Conservation (phyloP, 2,888 invertebrate species). For the Heliconius aoede region DNA sequence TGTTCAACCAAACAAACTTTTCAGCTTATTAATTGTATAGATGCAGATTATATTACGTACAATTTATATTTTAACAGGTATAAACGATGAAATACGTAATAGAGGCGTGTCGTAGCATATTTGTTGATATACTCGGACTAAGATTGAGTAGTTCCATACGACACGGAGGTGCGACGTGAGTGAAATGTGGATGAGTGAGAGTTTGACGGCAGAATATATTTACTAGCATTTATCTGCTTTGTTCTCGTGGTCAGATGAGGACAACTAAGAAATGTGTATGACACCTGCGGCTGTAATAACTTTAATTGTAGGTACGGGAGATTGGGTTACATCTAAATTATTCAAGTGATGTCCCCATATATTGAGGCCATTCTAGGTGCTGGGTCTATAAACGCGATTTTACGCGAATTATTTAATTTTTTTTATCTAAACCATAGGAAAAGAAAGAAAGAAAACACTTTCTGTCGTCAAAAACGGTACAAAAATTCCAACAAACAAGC, state of each 20-base stretch:
- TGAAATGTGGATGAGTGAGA: slow-evolving; percentile 4
- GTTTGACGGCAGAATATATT: slow-evolving; percentile 1
- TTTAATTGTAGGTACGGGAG: too few species aligned
- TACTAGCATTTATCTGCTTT: background rate
- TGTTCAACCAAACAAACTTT: too few species aligned
- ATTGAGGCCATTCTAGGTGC: too few species aligned
- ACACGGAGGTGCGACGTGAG: slow-evolving; percentile 19
- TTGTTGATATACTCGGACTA: slow-evolving; percentile 8
- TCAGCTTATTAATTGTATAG: too few species aligned
- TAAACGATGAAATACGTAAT: background rate
- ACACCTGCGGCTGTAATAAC: too few species aligned
- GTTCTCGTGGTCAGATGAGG: background rate
- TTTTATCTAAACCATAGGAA: too few species aligned
- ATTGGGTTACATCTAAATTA: background rate
- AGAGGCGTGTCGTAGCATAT: background rate
- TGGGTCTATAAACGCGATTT: too few species aligned
- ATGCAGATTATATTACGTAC: too few species aligned
- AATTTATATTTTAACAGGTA: background rate
- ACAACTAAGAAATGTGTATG: background rate
- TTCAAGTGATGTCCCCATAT: background rate
- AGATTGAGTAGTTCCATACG: background rate
- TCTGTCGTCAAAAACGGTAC: background rate
- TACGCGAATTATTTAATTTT: too few species aligned
- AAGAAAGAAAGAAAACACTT: background rate
- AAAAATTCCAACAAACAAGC: slow-evolving; percentile 18